Evolutionary conservation across 2,113 vertebrate genomes (phyloP).

Genomic region (Hippolais icterina): DNA sequence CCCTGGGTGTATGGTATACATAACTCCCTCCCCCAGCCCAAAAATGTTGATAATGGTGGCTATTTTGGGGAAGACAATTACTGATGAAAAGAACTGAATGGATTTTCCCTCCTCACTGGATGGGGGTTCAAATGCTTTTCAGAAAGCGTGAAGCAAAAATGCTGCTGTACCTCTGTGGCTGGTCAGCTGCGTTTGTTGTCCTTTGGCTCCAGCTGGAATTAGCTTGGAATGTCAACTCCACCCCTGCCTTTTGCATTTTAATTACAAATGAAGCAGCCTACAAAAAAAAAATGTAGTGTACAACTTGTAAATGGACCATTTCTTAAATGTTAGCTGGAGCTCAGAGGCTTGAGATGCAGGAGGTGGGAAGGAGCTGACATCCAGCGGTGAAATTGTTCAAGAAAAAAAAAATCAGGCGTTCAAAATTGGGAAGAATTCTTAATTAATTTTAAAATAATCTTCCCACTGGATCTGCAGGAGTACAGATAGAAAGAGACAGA

Average conservation of each 20-base stretch:
- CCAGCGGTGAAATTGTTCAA: neutral
- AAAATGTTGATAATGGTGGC: conserved; percentile 15
- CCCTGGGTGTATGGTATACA: neutral
- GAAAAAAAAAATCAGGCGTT: neutral
- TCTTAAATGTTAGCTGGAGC: neutral
- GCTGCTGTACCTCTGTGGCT: conserved; percentile 11
- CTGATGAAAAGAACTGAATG: conserved; percentile 10
- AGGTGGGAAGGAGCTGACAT: neutral
- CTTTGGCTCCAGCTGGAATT: conserved; percentile 19
- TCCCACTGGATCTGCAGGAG: neutral
- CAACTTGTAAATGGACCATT: neutral
- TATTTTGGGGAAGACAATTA: conserved; percentile 32
- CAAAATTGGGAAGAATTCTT: neutral
- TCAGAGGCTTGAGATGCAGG: neutral
- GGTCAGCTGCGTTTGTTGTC: neutral
- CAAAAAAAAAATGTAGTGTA: neutral
- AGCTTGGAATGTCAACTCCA: conserved; percentile 33
- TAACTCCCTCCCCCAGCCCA: conserved; percentile 2
- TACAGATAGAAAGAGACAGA: neutral
- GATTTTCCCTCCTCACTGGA: conserved; percentile 12
- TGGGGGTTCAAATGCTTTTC: conserved; percentile 48
- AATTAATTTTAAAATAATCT: neutral
- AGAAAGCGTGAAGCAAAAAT: conserved; percentile 19
- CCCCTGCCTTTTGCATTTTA: conserved; percentile 42
- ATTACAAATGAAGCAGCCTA: conserved; percentile 48